phyloP scores from a whole-genome alignment of 2,113 vertebrate genomes.

The Phalacrocorax aristotelis region DNA sequence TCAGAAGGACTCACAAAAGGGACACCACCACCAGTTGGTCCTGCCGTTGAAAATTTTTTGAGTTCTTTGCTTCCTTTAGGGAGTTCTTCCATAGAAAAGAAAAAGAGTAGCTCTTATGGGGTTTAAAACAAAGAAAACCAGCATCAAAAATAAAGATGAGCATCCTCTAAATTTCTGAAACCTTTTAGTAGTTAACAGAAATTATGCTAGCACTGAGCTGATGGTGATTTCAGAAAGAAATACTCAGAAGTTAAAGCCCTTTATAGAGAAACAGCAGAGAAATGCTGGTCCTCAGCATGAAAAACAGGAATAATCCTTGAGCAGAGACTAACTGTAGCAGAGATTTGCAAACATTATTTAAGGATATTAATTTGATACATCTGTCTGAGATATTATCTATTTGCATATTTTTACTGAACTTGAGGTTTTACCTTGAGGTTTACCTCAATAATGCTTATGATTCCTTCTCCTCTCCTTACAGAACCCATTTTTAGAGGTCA shows the following conservation, averaged over 20 bases:
- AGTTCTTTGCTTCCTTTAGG: neutral
- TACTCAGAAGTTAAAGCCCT: neutral
- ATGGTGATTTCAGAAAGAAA: neutral
- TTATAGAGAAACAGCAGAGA: neutral
- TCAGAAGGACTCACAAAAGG: neutral
- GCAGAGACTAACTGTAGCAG: neutral
- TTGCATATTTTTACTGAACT: neutral
- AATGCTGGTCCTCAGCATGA: neutral
- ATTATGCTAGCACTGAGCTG: neutral
- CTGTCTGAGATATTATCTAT: neutral
- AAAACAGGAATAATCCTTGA: neutral
- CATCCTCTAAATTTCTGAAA: neutral
- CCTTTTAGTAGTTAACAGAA: neutral
- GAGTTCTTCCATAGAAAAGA: neutral
- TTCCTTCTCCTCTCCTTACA: slow-evolving; percentile 65
- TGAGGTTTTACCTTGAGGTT: neutral
- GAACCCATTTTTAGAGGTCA: slow-evolving; percentile 98
- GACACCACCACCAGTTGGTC: neutral
- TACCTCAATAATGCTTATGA: neutral
- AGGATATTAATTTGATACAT: neutral
- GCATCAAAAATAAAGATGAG: neutral
- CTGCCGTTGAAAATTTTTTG: neutral
- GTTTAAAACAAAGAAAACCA: neutral
- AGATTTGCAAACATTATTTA: neutral
- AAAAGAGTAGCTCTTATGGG: neutral